Percentiles rank a stretch among this genome's conserved stretches.
phyloP scores from a whole-genome alignment of 2,888 invertebrate genomes.

The Hartigia nigra region DNA sequence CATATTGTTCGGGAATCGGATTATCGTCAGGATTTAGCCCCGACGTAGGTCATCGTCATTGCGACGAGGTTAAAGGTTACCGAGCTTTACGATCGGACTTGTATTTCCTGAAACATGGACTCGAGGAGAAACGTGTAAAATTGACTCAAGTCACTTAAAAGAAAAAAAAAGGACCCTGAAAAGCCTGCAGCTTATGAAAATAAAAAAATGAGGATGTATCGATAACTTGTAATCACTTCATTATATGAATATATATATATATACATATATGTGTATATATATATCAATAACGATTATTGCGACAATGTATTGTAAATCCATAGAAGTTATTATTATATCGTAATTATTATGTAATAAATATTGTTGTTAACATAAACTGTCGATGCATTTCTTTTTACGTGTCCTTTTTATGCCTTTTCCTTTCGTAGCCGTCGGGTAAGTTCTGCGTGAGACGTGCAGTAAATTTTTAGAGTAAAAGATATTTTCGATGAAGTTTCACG shows the following conservation, averaged over 20 bases:
- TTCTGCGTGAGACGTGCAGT: background rate
- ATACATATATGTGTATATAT: conserved; percentile 34
- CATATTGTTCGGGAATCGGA: background rate
- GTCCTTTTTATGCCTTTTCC: background rate
- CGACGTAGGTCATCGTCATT: background rate
- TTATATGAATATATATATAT: conserved; percentile 19
- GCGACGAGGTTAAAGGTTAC: background rate
- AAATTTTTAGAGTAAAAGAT: too few species aligned
- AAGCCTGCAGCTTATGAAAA: conserved; percentile 48
- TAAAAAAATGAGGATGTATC: conserved; percentile 57
- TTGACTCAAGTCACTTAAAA: conserved; percentile 8
- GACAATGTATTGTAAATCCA: conserved; percentile 64
- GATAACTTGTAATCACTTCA: conserved; percentile 47
- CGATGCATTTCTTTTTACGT: conserved; percentile 4
- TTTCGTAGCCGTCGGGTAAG: background rate
- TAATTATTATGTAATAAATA: conserved; percentile 67
- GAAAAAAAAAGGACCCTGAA: conserved; percentile 32
- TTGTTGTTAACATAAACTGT: conserved; percentile 64
- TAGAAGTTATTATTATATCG: conserved; percentile 65
- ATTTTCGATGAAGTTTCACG: too few species aligned
- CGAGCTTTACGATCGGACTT: background rate
- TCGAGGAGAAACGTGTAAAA: background rate
- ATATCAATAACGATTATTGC: conserved; percentile 61
- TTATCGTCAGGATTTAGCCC: background rate
- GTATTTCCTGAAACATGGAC: background rate